Base-by-base conservation (phyloP, 2,113 vertebrate species). In the Taxidea taxus region DNA sequence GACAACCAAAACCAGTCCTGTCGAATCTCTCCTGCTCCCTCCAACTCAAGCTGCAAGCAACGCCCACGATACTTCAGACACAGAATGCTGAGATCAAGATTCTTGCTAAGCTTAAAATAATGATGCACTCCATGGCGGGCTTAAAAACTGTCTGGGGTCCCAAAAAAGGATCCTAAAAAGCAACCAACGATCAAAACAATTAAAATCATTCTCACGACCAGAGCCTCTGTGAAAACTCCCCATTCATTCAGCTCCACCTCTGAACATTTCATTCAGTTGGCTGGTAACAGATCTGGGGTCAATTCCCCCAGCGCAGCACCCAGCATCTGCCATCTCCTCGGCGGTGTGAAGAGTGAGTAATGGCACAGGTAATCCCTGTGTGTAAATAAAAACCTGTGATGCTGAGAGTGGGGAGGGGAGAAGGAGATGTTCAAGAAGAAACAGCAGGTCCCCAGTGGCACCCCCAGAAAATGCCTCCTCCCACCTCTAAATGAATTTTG, bases 331-430 rank as follows among this genome's bases (percentile, higher is more conserved):
- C 66, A 56, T 87, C 97, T 97, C 98, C 96, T 95, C 86, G 3
- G 27, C 93, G 97, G 98, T 64, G 89, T 96, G 89, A 97, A 97
- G 89, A 93, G 44, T 82, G 21, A 98, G 95, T 96, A 97, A 95
- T 81, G 34, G 92, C 75, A 92, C 94, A 97, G 81, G 94, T 96
- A 97, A 97, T 87, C 77, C 85, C 49, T 6, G 25, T 16, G 74
- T n/a, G 54, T 87, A 97, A 97, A 96, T 80, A 98, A 94, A 95
- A 98, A 92, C 96, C 12, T 47, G 68, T 86, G 91, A 89, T 23
- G 62, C 37, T 74, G 51, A 62, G 78, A 97, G 91, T 8, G n/a
- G 74, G 87, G 37, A 51, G 78, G 25, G 9, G 20, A 39, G 78
- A 13, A 13, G 42, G 70, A 82, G 56, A 92, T 51, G 0, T 58